Evolutionary conservation across 2,888 invertebrate genomes (phyloP), one percentile per base, ranked within the genome.

Genomic region (Drosophila recens): DNA sequence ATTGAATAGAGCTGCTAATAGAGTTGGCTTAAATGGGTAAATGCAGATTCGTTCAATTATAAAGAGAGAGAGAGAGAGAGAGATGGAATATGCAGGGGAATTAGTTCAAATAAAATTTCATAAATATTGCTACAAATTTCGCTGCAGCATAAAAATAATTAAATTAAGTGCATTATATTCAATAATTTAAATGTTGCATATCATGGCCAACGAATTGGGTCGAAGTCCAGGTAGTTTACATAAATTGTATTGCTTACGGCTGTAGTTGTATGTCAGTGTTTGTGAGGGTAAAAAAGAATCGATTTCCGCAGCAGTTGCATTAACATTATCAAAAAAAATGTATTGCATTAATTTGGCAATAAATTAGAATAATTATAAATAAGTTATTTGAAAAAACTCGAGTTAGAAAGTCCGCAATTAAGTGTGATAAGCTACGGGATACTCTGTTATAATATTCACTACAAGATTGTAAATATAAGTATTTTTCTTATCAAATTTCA

Each of bases 91-190:
- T 23, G 11, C 23, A 10, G 17, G 48, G 23, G 33, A 56, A 67
- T 45, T 56, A 34, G 40, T 34, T 43, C 20, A 10, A 38, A 62
- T 42, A n/a, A 15, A 48, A 38, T 56, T 65, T 69, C 61, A 78
- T 70, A 73, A 59, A 65, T 73, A 65, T 62, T 40, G n/a, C n/a
- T 33, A 45, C 27, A 43, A 45, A 63, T 58, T 46, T 53, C 9
- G 58, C n/a, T 51, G 40, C 48, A 36, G 45, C 45, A 8, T 20
- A 57, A 54, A 82, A 70, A 59, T 82, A 76, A 83, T 88, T 85
- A 76, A 74, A 82, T 74, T 71, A 82, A 85, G 76, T 82, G 79
- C 79, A 72, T 63, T 48, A 67, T 69, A 67, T 79, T 70, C 72
- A 65, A 68, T 79, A 82, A 74, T 86, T 71, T 45, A 67, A n/a